A percentile compares a stretch with the other conserved stretches of the same genome.
phyloP scores from a whole-genome alignment of 2,888 invertebrate species.

The Lasioglossum oenotherae region DNA sequence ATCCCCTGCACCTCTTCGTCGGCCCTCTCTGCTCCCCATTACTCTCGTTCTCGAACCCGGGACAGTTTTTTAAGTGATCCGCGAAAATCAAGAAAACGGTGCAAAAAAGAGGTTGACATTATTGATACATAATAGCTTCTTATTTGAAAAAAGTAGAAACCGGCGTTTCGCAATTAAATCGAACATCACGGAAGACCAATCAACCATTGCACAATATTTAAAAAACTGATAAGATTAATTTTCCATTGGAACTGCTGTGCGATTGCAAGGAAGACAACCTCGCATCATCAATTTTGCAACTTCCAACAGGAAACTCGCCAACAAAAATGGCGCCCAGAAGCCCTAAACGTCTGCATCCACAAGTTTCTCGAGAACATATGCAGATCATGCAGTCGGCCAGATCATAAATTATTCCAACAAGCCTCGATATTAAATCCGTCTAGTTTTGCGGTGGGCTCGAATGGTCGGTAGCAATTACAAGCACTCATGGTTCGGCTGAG shows the following conservation, averaged over 20 bases:
- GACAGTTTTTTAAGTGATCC: background rate
- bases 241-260: too few relatives aligned
- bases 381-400: background rate
- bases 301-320: background rate
- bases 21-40: too few relatives aligned
- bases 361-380: background rate
- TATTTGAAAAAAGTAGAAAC: too few relatives aligned
- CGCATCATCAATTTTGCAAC: background rate
- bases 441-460: background rate
- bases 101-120: too few relatives aligned
- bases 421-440: background rate
- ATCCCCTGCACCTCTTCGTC: constrained; percentile 20
- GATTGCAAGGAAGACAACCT: too few relatives aligned
- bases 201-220: too few relatives aligned
- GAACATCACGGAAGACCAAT: too few relatives aligned
- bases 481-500: background rate
- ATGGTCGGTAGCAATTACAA: background rate
- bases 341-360: background rate
- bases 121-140: too few relatives aligned
- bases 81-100: background rate
- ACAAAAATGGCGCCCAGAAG: background rate
- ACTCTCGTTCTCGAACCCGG: background rate
- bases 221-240: too few relatives aligned
- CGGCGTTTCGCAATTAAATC: too few relatives aligned
- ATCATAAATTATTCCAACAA: background rate